A percentile compares a stretch with the other conserved stretches of the same genome.
Evolutionary conservation across 2,113 vertebrate species (phyloP).

Genomic region (Pantherophis guttatus): DNA sequence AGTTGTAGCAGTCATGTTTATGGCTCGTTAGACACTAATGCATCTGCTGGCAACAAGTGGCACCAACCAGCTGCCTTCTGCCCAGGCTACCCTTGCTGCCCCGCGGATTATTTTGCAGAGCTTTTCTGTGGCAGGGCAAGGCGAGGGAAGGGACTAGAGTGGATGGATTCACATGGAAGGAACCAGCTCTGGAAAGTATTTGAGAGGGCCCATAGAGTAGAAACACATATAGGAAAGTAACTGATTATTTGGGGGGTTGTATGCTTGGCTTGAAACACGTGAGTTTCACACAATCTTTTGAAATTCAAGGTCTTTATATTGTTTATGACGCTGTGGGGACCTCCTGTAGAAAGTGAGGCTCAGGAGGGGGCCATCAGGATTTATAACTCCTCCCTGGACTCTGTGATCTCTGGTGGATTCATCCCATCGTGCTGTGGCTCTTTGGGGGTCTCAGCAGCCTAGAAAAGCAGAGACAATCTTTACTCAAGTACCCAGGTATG

Average conservation of each 20-base stretch:
- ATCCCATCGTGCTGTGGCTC: not conserved
- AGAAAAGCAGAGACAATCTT: slow-evolving; percentile 13
- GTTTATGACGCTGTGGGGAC: not conserved
- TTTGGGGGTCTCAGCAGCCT: slow-evolving; percentile 20
- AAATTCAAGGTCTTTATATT: not conserved
- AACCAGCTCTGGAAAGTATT: not conserved
- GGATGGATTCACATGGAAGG: not conserved
- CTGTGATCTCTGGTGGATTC: fast-evolving
- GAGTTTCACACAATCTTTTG: not conserved
- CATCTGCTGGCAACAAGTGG: not conserved
- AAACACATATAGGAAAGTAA: not conserved
- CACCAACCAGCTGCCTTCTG: not conserved
- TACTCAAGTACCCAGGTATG: not conserved
- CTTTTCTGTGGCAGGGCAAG: not conserved
- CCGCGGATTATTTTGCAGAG: not conserved
- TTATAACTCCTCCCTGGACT: slow-evolving; percentile 55
- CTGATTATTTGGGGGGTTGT: not conserved
- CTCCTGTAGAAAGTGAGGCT: not conserved
- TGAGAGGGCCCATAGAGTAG: not conserved
- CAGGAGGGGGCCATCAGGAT: not conserved
- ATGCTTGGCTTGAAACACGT: not conserved
- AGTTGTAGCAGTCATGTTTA: not conserved
- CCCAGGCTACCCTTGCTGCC: not conserved
- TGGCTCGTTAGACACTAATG: not conserved
- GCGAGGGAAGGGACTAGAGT: not conserved